phyloP scores from a whole-genome alignment of 2,113 vertebrate species.

The Mesembrinibis cayennensis region DNA sequence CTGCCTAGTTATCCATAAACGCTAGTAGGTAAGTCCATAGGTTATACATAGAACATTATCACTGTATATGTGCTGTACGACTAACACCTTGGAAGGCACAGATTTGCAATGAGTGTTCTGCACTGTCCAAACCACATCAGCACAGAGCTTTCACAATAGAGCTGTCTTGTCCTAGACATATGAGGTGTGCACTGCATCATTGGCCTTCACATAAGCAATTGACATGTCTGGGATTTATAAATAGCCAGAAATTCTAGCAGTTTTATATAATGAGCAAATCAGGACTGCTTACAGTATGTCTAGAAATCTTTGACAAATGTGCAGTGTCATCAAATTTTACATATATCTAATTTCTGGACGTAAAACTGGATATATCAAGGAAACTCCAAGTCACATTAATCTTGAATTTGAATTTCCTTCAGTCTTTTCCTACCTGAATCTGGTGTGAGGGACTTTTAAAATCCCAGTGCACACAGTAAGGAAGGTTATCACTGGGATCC shows the following conservation, averaged over 20 bases:
- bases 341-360: background rate
- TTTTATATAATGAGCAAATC: background rate
- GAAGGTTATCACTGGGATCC: background rate
- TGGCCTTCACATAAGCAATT: background rate
- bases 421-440: background rate
- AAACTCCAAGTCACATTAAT: background rate
- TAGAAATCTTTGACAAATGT: background rate
- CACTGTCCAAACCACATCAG: background rate
- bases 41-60: background rate
- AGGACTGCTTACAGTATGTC: background rate
- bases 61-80: background rate
- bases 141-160: background rate
- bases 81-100: background rate
- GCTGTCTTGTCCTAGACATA: background rate
- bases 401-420: background rate
- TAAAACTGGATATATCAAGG: background rate
- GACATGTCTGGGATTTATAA: background rate
- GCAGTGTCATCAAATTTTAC: background rate
- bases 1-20: background rate
- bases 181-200: background rate
- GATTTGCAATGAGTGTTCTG: background rate
- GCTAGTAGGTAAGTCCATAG: background rate
- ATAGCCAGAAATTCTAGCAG: background rate
- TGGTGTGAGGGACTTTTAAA: background rate
- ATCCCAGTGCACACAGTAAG: background rate